phyloP scores from a whole-genome alignment of 2,113 vertebrate species.

The Corvus moneduloides region DNA sequence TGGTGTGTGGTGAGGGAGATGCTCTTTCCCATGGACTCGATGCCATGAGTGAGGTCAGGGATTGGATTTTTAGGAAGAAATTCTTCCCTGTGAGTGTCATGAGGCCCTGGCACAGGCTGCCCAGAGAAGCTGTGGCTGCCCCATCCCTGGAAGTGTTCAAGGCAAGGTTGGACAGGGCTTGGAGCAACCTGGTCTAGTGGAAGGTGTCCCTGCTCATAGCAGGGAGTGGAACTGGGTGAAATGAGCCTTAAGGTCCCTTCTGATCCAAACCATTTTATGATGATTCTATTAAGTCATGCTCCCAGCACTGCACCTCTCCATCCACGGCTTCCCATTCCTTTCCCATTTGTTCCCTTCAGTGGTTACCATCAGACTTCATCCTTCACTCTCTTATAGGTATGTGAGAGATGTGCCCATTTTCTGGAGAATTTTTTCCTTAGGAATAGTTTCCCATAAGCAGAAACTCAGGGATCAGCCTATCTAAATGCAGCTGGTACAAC shows the following conservation, averaged over 20 bases:
- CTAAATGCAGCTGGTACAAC: not conserved
- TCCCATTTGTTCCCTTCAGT: not conserved
- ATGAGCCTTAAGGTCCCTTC: not conserved
- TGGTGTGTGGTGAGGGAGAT: not conserved
- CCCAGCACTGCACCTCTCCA: not conserved
- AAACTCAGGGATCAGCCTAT: not conserved
- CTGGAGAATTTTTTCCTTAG: not conserved
- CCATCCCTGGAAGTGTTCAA: not conserved
- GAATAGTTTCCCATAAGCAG: not conserved
- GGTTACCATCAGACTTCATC: not conserved
- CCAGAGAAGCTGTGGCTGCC: not conserved
- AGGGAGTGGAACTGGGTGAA: not conserved
- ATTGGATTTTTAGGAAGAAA: not conserved
- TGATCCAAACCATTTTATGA: not conserved
- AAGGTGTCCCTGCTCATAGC: not conserved
- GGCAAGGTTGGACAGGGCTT: rapidly evolving
- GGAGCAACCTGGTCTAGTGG: rapidly evolving
- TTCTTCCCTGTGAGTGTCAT: not conserved
- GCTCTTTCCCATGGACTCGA: rapidly evolving
- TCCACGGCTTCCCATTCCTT: rapidly evolving
- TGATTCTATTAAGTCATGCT: rapidly evolving
- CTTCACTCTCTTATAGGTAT: not conserved
- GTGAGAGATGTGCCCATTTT: not conserved
- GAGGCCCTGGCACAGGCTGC: not conserved
- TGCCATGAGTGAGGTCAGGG: not conserved